Evolutionary conservation across 2,113 vertebrate genomes (phyloP), one percentile per base, ranked within the genome.

Genomic region (Hydrochoerus hydrochaeris): DNA sequence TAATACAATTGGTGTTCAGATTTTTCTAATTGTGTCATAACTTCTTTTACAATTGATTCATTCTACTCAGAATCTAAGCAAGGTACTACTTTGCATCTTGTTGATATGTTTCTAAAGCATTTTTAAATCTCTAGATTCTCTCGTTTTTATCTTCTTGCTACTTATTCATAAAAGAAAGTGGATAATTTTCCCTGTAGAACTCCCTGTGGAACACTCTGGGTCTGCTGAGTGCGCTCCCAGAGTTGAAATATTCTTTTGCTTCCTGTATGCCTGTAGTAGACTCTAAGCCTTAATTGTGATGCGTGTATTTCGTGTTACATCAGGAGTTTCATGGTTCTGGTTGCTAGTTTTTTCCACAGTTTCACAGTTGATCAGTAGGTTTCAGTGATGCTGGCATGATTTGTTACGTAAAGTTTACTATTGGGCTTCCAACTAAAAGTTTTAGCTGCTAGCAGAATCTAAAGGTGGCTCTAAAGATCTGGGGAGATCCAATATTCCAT

Each of bases 401-500:
- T 19, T 32, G 71, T 62, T 8, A 30, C 24, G 35, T 41, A 17
- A 87, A 73, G 35, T 85, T 88, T 57, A 10, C 63, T 44, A 32
- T 2, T 28, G 16, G 22, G 6, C 52, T 85, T 95, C 81, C 26
- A 69, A 73, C 30, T 91, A 81, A 89, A 52, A 67, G 80, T 84
- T 78, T 81, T 32, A 73, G 41, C 52, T 78, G 32, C 60, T 71
- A 95, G 41, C 73, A 6, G 24, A 77, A 46, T 77, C 92, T 86
- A 58, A 73, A 85, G 89, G 86, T 83, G 2, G n/a, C 80, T 90
- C 90, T 93, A 46, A 77, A 77, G 11, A 46, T 32, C 75, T 46
- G 41, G 41, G 28, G 71, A 90, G 69, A 58, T 78, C 41, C 46
- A 96, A 85, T 88, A 82, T 94, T 52, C 94, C 91, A 88, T 95